Evolutionary conservation across 2,797 vertebrate species (phyloP).

Genomic region (Halcyon chelicuti): DNA sequence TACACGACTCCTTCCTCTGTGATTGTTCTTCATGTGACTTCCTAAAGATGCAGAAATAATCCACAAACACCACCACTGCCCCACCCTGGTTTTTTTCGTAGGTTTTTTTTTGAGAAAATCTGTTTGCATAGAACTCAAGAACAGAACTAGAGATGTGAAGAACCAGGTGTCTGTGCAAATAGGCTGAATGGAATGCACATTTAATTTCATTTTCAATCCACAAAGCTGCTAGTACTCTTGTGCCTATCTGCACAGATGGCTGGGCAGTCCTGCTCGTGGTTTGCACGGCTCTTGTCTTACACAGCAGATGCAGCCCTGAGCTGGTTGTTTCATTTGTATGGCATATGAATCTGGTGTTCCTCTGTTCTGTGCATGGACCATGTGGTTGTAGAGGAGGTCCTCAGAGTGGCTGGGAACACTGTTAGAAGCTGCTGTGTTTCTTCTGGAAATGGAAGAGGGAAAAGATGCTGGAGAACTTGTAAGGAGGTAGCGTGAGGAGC

Average conservation of each 20-base stretch:
- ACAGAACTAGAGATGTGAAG: background rate
- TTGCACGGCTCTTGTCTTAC: background rate
- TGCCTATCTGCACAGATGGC: background rate
- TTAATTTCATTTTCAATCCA: background rate
- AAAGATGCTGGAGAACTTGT: background rate
- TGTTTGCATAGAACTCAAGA: background rate
- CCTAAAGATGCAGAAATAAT: background rate
- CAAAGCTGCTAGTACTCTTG: background rate
- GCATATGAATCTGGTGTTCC: background rate
- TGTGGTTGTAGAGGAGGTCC: background rate
- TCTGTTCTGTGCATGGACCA: background rate
- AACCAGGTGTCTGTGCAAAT: background rate
- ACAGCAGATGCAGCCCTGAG: background rate
- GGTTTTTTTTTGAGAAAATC: background rate
- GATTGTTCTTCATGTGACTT: background rate
- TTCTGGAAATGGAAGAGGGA: background rate
- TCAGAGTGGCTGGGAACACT: background rate
- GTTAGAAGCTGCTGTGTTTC: background rate
- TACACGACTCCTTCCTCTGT: background rate
- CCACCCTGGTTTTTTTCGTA: too few species aligned
- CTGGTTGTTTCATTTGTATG: background rate
- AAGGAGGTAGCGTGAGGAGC: background rate
- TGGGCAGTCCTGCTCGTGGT: background rate
- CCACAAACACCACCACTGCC: accelerated
- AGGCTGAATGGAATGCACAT: background rate